Conservation (phyloP, 1,140 invertebrate genomes). For the Homarus americanus region DNA sequence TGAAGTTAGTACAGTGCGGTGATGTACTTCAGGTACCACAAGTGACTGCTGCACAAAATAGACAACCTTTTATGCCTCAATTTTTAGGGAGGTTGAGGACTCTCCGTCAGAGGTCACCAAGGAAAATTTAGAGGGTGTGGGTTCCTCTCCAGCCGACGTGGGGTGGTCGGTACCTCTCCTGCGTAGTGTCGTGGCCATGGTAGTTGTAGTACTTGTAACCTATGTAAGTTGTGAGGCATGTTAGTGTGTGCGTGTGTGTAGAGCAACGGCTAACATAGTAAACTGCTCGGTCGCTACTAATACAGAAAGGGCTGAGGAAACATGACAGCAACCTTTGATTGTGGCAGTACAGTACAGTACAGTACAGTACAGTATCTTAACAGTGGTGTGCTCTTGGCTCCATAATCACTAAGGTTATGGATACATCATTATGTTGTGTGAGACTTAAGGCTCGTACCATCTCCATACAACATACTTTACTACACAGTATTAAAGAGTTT, state of each 20-base stretch:
- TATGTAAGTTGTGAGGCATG: constrained; percentile 56
- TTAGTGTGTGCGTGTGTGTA: constrained; percentile 19
- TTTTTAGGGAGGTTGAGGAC: constrained; percentile 46
- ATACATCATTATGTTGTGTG: not conserved
- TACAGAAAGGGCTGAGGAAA: not conserved
- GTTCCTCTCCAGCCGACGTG: constrained; percentile 15
- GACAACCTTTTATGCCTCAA: constrained; percentile 25
- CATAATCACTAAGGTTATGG: too few relatives aligned
- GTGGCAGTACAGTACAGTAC: too few relatives aligned
- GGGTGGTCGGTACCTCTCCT: constrained; percentile 33
- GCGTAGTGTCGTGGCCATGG: constrained; percentile 44
- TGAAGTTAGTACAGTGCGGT: too few relatives aligned
- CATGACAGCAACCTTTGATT: not conserved
- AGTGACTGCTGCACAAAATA: constrained; percentile 16
- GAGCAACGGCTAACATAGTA: not conserved
- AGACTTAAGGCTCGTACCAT: too few relatives aligned
- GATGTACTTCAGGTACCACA: not conserved
- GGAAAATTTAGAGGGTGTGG: constrained; percentile 34
- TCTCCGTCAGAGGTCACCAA: constrained; percentile 38
- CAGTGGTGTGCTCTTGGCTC: too few relatives aligned
- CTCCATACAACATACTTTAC: too few relatives aligned
- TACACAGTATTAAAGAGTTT: too few relatives aligned
- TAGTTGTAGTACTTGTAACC: constrained; percentile 57
- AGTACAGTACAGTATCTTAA: too few relatives aligned
- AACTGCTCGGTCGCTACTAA: not conserved